Percentiles rank a stretch among this genome's conserved stretches.
phyloP scores from a whole-genome alignment of 2,888 invertebrate genomes.

The Aporophyla lueneburgensis region DNA sequence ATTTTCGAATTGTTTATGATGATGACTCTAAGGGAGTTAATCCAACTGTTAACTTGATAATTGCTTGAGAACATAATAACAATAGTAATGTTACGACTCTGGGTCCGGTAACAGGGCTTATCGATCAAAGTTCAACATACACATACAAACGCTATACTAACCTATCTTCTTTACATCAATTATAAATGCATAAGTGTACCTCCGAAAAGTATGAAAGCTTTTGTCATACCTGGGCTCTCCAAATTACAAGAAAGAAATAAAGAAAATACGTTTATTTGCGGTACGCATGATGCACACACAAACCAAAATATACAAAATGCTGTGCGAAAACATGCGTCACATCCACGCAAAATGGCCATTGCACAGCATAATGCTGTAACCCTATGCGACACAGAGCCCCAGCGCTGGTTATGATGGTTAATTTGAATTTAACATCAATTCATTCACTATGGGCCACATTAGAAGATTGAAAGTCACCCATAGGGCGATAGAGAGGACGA shows the following conservation, averaged over 20 bases:
- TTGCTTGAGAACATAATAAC: conserved; percentile 32
- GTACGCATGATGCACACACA: no score
- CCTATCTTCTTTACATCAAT: not conserved
- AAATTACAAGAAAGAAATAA: not conserved
- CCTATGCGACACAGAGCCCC: no score
- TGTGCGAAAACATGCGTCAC: no score
- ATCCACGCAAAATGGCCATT: no score
- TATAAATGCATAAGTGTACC: not conserved
- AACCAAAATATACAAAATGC: no score
- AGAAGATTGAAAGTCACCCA: no score
- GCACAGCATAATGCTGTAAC: no score
- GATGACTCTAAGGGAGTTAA: not conserved
- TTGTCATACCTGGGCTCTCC: not conserved
- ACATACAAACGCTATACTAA: not conserved
- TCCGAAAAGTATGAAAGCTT: not conserved
- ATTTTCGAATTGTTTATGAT: not conserved
- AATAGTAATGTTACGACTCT: conserved; percentile 9
- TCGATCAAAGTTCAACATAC: conserved; percentile 28
- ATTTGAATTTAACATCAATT: not conserved
- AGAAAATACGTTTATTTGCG: no score
- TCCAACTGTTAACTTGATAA: conserved; percentile 6
- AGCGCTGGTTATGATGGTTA: no score
- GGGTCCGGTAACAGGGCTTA: conserved; percentile 6
- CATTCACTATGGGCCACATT: no score
- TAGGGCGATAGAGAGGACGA: no score